A percentile compares a stretch with the other conserved stretches of the same genome.
These are phyloP conservation scores for Eulemur coronatus DNA, from an alignment of 2,797 vertebrate genomes.

Conservation along the genomic window DNA sequence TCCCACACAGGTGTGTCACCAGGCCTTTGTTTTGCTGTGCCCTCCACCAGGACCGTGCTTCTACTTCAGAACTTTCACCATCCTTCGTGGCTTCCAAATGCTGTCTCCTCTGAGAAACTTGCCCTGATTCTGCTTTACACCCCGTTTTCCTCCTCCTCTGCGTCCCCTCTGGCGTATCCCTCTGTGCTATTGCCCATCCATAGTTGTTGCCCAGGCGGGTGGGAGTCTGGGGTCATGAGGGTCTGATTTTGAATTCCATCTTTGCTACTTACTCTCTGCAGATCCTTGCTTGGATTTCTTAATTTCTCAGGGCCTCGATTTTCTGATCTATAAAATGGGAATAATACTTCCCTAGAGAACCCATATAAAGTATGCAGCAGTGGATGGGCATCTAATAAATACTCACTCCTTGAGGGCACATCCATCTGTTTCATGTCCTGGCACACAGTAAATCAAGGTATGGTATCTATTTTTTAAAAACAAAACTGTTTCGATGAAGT, in stretches of 20 bases:
- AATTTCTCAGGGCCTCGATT: not conserved
- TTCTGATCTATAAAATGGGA: not conserved
- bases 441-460: not conserved
- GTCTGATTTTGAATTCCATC: not conserved
- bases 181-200: not conserved
- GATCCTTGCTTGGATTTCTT: not conserved
- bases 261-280: not conserved
- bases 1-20: not conserved
- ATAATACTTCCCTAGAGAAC: not conserved
- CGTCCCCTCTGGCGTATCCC: accelerated
- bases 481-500: not conserved
- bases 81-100: not conserved
- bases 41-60: not conserved
- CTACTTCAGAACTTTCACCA: not conserved
- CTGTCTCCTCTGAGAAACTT: not conserved
- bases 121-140: not conserved
- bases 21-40: not conserved
- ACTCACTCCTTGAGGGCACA: not conserved
- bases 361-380: accelerated
- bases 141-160: accelerated
- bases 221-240: not conserved
- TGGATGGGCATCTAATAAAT: not conserved
- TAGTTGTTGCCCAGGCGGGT: not conserved
- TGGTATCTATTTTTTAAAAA: not conserved
- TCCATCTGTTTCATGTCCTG: not conserved